Conservation (phyloP, 64 coral and sea anemone genomes). For the Porites lutea region DNA sequence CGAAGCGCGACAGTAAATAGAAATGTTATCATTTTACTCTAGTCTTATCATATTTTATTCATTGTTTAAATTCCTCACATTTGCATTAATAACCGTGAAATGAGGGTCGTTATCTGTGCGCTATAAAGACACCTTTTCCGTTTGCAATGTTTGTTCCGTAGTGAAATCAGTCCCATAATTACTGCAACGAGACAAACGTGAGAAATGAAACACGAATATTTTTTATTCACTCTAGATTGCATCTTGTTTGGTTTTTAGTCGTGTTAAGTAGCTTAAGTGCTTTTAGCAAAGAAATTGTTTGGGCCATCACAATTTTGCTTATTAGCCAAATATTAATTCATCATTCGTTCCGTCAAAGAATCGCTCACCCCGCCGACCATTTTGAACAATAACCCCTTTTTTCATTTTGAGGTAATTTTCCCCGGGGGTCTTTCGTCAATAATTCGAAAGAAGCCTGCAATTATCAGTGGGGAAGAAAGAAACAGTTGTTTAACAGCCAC, state of each 20-base stretch:
- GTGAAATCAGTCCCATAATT: slow-evolving; percentile 2
- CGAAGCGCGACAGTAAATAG: background rate
- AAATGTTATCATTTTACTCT: slow-evolving; percentile 3
- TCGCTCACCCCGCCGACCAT: background rate
- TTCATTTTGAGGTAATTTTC: slow-evolving; percentile 43
- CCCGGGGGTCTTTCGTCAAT: slow-evolving; percentile 21
- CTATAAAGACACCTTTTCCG: background rate
- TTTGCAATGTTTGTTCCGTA: slow-evolving; percentile 12
- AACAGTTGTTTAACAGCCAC: slow-evolving; percentile 54
- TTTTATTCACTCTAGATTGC: slow-evolving; percentile 26
- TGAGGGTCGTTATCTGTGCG: slow-evolving; percentile 6
- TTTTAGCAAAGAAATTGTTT: slow-evolving; percentile 49
- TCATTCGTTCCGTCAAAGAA: slow-evolving; percentile 33
- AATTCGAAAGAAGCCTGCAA: slow-evolving; percentile 25
- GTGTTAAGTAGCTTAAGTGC: slow-evolving; percentile 64
- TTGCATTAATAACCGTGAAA: slow-evolving; percentile 1
- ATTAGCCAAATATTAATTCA: slow-evolving; percentile 55
- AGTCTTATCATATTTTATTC: slow-evolving; percentile 1
- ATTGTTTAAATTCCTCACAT: background rate
- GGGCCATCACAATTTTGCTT: slow-evolving; percentile 43
- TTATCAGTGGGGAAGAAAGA: slow-evolving; percentile 22
- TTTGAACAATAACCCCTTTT: slow-evolving; percentile 26
- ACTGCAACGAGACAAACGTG: background rate
- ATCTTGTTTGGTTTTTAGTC: slow-evolving; percentile 54
- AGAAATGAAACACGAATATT: background rate